A percentile compares a stretch with the other conserved stretches of the same genome.
phyloP scores from a whole-genome alignment of 1,140 invertebrate species.

The Euwallacea fornicatus region DNA sequence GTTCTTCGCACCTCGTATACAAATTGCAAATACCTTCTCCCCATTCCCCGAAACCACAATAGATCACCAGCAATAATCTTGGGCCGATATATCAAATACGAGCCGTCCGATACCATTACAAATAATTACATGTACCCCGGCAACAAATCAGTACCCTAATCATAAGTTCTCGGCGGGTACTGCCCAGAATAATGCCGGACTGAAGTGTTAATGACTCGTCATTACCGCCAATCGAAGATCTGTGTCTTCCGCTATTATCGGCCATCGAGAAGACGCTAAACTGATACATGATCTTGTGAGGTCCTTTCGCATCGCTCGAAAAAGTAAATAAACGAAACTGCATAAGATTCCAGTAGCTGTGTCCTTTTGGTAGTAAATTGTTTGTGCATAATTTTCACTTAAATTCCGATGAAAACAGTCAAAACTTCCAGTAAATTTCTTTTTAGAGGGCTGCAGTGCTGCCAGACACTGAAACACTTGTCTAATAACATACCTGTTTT shows the following conservation, averaged over 20 bases:
- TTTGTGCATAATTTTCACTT: conserved; percentile 35
- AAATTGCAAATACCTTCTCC: background rate
- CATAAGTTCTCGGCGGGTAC: conserved; percentile 23
- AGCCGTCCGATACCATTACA: conserved; percentile 26
- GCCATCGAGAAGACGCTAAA: background rate
- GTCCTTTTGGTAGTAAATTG: conserved; percentile 17
- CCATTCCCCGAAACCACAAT: background rate
- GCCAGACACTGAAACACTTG: conserved; percentile 18
- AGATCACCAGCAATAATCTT: conserved; percentile 17
- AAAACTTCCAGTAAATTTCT: conserved; percentile 31
- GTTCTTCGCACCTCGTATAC: background rate
- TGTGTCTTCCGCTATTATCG: conserved; percentile 21
- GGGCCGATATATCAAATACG: background rate
- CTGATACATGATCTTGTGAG: conserved; percentile 15
- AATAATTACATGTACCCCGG: conserved; percentile 22
- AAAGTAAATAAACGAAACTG: conserved; percentile 14
- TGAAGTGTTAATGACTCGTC: conserved; percentile 33
- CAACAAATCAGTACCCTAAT: conserved; percentile 1
- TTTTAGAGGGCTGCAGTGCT: conserved; percentile 25
- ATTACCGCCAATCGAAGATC: conserved; percentile 24
- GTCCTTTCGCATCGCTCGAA: conserved; percentile 7
- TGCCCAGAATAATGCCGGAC: conserved; percentile 21
- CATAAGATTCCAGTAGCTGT: conserved; percentile 27
- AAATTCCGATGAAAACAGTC: conserved; percentile 38
- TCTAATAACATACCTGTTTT: conserved; percentile 35